Evolutionary conservation across 1,140 invertebrate genomes (phyloP), one percentile per base, ranked within the genome.

Genomic region (Polypedilum vanderplanki): DNA sequence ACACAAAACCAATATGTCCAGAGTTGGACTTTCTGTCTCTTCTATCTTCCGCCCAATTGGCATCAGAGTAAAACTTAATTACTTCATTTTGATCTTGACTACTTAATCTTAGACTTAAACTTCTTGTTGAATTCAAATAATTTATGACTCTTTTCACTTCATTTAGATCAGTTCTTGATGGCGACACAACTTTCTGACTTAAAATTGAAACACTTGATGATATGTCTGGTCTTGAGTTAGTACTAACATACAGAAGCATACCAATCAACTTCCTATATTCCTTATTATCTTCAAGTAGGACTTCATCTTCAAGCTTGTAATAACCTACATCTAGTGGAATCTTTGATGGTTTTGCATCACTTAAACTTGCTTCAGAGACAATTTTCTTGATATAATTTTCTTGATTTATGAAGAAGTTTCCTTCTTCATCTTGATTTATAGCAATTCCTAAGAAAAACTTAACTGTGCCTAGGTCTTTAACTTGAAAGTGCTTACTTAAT

Each of bases 171-270:
- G 70, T n/a, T 73, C 74, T 24, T 10, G 67, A 75, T 12, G 75
- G 80, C 57, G 77, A 76, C 10, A 77, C 77, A 8, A 78, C 76
- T 74, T 78, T 80, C 75, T 79, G 78, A 22, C 77, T 79, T 8
- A 80, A 73, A 20, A 76, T 33, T 75, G 75, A 80, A 0, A 86
- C 83, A 7, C 82, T 78, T 75, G 77, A 84, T 8, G 79, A 73
- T 33, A 85, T 81, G 78, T 86, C 84, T 46, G 83, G 84, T 74
- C 84, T 73, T 8, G 81, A 80, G 7, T 75, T 75, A 12, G 76
- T 75, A 40, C 79, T 74, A 7, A 83, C 40, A 79, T 81, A 84
- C 74, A 85, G 74, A n/a, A 86, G 77, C 41, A 73, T 75, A 22
- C 83, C 81, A 65, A 85, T 78, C 10, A 80, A 75, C 75, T 84